phyloP scores from a whole-genome alignment of 2,888 invertebrate genomes.

The Suillia variegata region DNA sequence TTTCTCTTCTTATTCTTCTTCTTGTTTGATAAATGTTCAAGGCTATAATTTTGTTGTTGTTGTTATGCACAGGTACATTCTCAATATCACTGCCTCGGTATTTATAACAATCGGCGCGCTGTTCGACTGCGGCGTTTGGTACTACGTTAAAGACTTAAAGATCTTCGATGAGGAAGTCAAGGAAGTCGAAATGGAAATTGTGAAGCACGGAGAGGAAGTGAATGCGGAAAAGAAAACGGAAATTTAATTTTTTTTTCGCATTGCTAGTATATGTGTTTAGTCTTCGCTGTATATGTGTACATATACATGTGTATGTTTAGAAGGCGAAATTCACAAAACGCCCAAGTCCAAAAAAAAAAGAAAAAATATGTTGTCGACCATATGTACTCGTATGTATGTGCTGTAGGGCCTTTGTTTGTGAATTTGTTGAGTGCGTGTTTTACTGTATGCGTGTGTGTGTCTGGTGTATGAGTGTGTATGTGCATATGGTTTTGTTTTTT shows the following conservation, averaged over 20 bases:
- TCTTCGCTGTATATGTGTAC: not conserved
- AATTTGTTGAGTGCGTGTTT: too few species aligned
- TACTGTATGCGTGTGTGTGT: not conserved
- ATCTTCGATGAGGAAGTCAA: constrained; percentile 68
- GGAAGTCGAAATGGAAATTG: constrained; percentile 56
- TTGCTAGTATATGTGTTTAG: not conserved
- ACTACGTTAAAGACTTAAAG: constrained; percentile 68
- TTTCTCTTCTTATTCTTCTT: not conserved
- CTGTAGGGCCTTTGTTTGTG: too few species aligned
- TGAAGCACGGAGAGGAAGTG: constrained; percentile 54
- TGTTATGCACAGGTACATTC: constrained; percentile 61
- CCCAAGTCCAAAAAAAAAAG: too few species aligned
- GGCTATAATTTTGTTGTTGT: constrained; percentile 24
- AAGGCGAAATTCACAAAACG: too few species aligned
- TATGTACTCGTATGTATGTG: too few species aligned
- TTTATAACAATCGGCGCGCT: constrained; percentile 68
- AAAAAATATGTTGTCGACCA: too few species aligned
- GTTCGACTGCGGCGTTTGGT: constrained; percentile 70
- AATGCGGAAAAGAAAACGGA: constrained; percentile 56
- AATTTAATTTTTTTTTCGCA: not conserved
- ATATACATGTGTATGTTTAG: too few species aligned
- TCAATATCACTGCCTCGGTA: constrained; percentile 68
- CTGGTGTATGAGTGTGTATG: too few species aligned
- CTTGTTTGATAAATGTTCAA: too few species aligned
- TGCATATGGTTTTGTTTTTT: not conserved